phyloP scores from a whole-genome alignment of 2,888 invertebrate genomes.

The Eumacrocentrus americanus region DNA sequence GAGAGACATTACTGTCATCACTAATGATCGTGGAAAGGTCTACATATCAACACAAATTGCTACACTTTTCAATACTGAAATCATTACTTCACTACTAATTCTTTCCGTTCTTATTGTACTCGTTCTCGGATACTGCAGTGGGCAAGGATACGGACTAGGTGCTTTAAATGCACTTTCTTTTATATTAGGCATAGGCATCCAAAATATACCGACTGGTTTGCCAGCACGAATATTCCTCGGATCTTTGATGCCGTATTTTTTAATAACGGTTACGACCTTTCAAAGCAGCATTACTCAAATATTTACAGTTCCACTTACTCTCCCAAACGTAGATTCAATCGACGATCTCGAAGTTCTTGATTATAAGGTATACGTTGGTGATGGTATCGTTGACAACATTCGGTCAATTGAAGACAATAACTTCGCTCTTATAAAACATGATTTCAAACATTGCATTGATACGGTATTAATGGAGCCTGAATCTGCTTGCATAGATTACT shows the following conservation, averaged over 20 bases:
- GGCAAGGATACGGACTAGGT: not conserved
- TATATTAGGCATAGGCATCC: not conserved
- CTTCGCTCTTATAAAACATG: not conserved
- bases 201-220: not conserved
- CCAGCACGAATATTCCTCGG: not conserved
- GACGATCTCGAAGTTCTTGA: not conserved
- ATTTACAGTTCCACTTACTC: not conserved
- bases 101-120: not conserved
- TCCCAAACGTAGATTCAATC: not conserved
- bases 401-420: no score
- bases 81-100: not conserved
- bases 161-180: not conserved
- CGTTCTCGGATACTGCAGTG: not conserved
- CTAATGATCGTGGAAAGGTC: conserved; percentile 3
- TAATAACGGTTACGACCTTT: not conserved
- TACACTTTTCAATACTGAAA: no score
- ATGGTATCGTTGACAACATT: not conserved
- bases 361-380: not conserved
- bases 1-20: no score
- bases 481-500: no score
- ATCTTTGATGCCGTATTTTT: not conserved
- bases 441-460: not conserved
- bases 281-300: not conserved
- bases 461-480: no score
- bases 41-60: no score